A percentile compares a stretch with the other conserved stretches of the same genome.
Evolutionary conservation across 2,797 vertebrate genomes (phyloP).

Genomic region (Picus viridis): DNA sequence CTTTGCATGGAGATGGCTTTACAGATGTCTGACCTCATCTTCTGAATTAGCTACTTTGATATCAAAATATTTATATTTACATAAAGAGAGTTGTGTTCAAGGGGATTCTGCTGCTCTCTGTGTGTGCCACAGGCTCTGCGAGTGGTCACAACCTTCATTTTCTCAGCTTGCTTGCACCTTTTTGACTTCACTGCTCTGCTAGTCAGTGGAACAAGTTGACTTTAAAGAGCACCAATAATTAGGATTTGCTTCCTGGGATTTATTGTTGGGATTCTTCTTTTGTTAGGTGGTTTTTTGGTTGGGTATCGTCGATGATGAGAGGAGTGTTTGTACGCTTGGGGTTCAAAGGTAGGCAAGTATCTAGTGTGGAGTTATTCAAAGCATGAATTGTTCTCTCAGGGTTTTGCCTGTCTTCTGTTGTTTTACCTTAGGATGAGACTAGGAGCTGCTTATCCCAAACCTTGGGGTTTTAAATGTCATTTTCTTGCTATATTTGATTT

Average conservation of each 20-base stretch:
- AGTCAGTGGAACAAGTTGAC: background rate
- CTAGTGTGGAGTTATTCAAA: background rate
- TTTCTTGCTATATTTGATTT: background rate
- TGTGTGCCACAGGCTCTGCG: too few species aligned
- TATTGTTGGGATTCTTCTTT: background rate
- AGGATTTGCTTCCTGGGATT: background rate
- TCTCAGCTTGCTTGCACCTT: accelerated
- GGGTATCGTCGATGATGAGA: background rate
- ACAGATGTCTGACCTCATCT: too few species aligned
- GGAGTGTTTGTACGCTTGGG: background rate
- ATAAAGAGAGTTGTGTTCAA: too few species aligned
- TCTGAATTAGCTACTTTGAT: too few species aligned
- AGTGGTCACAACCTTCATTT: background rate
- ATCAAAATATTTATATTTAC: too few species aligned
- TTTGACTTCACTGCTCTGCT: background rate
- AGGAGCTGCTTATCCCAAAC: background rate
- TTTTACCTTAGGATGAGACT: background rate
- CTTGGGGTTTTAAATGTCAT: background rate
- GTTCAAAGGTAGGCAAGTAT: background rate
- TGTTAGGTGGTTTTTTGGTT: too few species aligned
- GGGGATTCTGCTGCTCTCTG: too few species aligned
- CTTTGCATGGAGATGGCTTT: too few species aligned
- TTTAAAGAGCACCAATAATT: background rate
- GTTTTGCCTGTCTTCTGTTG: background rate
- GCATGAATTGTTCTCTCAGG: background rate